A percentile compares a stretch with the other conserved stretches of the same genome.
Conservation (phyloP, 2,113 vertebrate genomes). For the Zosterops pallidus region DNA sequence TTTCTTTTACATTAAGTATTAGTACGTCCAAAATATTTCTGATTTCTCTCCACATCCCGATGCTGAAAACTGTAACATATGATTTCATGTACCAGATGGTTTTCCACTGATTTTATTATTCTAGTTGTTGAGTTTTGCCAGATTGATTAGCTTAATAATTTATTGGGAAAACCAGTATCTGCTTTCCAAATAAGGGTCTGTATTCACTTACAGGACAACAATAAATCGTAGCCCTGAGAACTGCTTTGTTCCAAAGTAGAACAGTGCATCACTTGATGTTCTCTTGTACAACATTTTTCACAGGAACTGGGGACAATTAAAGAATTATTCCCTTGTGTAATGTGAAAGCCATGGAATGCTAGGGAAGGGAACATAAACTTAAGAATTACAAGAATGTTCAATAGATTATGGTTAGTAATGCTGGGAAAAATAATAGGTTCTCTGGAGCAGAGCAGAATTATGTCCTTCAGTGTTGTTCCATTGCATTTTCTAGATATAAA, state of each 20-base stretch:
- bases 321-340: conserved; percentile 39
- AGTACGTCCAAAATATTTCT: background rate
- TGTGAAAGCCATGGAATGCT: conserved; percentile 45
- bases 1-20: background rate
- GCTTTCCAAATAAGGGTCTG: background rate
- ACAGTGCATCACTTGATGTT: background rate
- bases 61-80: background rate
- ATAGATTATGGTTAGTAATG: conserved; percentile 9
- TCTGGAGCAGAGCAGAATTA: background rate
- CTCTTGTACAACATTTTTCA: background rate
- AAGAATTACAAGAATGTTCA: conserved; percentile 29
- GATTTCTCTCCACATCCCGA: background rate
- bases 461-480: background rate
- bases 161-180: background rate
- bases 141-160: background rate
- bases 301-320: conserved; percentile 52
- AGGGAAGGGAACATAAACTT: conserved; percentile 20
- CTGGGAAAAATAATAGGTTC: conserved; percentile 4
- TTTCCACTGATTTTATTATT: background rate
- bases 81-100: background rate
- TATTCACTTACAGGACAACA: background rate
- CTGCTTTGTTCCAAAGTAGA: background rate
- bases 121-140: background rate
- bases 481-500: background rate
- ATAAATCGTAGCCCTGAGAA: background rate